A percentile compares a stretch with the other conserved stretches of the same genome.
Conservation (phyloP, 1,140 invertebrate species). For the Pachyrhynchus sulphureomaculatus region DNA sequence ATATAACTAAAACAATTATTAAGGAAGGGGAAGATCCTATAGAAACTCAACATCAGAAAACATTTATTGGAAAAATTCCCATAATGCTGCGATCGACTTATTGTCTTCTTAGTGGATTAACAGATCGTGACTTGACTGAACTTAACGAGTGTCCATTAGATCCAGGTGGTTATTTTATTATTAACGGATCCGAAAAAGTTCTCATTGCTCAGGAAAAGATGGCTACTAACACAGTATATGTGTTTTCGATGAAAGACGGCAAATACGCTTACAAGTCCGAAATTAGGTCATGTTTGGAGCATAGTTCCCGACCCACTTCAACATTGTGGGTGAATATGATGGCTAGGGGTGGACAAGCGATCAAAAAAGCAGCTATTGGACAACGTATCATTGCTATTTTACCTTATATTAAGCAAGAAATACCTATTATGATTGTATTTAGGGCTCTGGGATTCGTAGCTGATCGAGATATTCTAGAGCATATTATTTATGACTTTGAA, state of each 20-base stretch:
- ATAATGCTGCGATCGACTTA: slow-evolving; percentile 98
- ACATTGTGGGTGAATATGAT: slow-evolving; percentile 99
- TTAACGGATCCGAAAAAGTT: slow-evolving; percentile 95
- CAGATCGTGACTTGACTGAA: slow-evolving; percentile 97
- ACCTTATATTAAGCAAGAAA: slow-evolving; percentile 98
- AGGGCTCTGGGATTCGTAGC: slow-evolving; percentile 96
- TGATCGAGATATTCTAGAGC: slow-evolving; percentile 97
- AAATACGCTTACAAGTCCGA: slow-evolving; percentile 98
- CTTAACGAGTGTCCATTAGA: slow-evolving; percentile 98
- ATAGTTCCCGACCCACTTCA: slow-evolving; percentile 89
- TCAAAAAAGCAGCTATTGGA: slow-evolving; percentile 96
- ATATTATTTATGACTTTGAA: slow-evolving; percentile 99
- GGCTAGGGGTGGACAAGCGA: slow-evolving; percentile 91
- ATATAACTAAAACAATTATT: slow-evolving; percentile 94
- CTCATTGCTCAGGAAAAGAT: slow-evolving; percentile 99
- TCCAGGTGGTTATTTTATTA: slow-evolving; percentile 96
- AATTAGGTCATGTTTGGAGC: slow-evolving; percentile 94
- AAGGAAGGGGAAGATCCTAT: slow-evolving; percentile 89
- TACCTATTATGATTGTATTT: slow-evolving; percentile 99
- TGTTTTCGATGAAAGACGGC: slow-evolving; percentile 97
- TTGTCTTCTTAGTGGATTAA: slow-evolving; percentile 89
- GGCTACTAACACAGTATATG: slow-evolving; percentile 99
- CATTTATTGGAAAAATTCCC: slow-evolving; percentile 98
- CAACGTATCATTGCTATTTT: slow-evolving; percentile 97
- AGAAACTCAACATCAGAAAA: slow-evolving; percentile 94